A percentile compares a stretch with the other conserved stretches of the same genome.
Conservation (phyloP, 2,113 vertebrate genomes). For the Anarhynchus alexandrinus region DNA sequence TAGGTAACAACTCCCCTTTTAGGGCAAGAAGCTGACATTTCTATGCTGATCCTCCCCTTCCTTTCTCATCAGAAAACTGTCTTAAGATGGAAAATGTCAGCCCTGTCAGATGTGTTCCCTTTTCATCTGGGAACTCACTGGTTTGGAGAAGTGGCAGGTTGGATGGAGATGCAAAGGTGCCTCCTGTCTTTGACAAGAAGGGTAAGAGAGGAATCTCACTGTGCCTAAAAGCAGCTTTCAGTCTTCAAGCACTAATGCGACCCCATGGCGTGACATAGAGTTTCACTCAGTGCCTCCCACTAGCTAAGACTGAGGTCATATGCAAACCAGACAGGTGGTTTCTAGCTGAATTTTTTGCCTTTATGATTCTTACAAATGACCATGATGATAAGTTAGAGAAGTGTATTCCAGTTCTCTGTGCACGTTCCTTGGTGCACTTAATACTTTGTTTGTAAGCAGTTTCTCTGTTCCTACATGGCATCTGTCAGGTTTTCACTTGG, state of each 20-base stretch:
- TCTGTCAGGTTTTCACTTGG: background rate
- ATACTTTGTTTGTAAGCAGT: background rate
- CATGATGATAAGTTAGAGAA: background rate
- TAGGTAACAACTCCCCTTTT: background rate
- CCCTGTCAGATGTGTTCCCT: background rate
- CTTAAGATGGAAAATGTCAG: background rate
- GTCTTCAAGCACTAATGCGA: background rate
- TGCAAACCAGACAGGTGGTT: background rate
- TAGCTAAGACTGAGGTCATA: background rate
- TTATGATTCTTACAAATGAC: background rate
- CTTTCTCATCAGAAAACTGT: background rate
- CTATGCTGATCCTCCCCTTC: background rate
- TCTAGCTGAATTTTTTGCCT: background rate
- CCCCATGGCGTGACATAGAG: rapidly evolving
- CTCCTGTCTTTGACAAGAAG: background rate
- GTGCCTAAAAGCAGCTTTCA: background rate
- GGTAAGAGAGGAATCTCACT: background rate
- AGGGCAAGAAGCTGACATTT: background rate
- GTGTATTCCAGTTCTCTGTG: background rate
- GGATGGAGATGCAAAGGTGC: background rate
- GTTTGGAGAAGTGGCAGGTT: background rate
- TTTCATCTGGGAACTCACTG: background rate
- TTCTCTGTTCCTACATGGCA: background rate
- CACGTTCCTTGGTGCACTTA: background rate
- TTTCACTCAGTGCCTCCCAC: background rate